A percentile compares a stretch with the other conserved stretches of the same genome.
Evolutionary conservation across 1,140 invertebrate genomes (phyloP).

Genomic region (Ruditapes philippinarum): DNA sequence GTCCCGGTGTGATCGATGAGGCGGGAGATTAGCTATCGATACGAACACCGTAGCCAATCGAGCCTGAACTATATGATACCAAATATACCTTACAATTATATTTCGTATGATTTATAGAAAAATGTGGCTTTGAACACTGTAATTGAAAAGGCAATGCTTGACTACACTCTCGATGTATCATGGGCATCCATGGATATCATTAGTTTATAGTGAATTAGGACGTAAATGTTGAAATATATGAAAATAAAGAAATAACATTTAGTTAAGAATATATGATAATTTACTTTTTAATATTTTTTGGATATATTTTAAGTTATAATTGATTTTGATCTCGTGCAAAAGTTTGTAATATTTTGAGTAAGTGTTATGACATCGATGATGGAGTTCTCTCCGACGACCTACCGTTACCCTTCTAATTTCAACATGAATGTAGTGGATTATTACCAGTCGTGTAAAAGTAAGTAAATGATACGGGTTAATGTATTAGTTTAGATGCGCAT

Average conservation of each 20-base stretch:
- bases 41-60: conserved; percentile 48
- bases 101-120: conserved; percentile 67
- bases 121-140: conserved; percentile 40
- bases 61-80: conserved; percentile 31
- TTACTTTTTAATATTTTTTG: no score
- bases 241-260: no score
- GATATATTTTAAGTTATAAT: no score
- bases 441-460: conserved; percentile 67
- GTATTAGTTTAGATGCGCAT: conserved; percentile 43
- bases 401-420: conserved; percentile 60
- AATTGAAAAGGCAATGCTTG: conserved; percentile 56
- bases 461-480: conserved; percentile 50
- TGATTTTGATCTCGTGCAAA: no score
- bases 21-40: conserved; percentile 44
- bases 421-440: conserved; percentile 65
- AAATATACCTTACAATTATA: conserved; percentile 57
- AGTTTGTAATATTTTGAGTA: no score
- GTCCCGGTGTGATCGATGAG: conserved; percentile 46
- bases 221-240: conserved; percentile 5
- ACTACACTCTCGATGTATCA: conserved; percentile 29
- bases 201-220: conserved; percentile 33
- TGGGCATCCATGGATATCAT: conserved; percentile 58
- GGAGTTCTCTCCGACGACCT: conserved; percentile 32
- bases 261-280: no score
- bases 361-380: conserved; percentile 48